phyloP scores from a whole-genome alignment of 2,888 invertebrate genomes.

The Campoletis raptor region DNA sequence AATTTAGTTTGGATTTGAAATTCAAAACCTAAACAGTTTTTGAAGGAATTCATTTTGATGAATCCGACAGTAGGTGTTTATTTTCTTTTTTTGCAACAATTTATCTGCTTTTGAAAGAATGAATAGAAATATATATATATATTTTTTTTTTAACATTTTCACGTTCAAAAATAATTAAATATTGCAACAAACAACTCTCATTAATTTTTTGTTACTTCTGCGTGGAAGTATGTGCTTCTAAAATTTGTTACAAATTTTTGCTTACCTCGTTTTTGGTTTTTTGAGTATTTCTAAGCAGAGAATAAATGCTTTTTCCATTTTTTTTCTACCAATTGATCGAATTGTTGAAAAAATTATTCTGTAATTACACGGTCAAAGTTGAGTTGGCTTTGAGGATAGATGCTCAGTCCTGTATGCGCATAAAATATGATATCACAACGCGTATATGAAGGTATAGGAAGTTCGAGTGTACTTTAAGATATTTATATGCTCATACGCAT shows the following conservation, averaged over 20 bases:
- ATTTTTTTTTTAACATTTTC: not conserved
- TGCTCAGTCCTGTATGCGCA: constrained; percentile 20
- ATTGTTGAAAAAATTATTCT: not conserved
- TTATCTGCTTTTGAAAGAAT: not conserved
- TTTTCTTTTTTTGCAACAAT: not conserved
- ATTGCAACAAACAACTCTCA: no score
- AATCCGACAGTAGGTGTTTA: not conserved
- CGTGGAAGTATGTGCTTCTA: no score
- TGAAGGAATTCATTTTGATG: not conserved
- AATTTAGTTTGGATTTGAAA: not conserved
- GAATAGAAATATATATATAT: not conserved
- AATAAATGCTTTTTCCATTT: not conserved
- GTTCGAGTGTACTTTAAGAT: not conserved
- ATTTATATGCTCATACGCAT: constrained; percentile 21
- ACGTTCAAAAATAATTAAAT: not conserved
- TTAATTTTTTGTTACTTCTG: no score
- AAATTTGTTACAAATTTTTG: not conserved
- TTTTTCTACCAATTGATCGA: not conserved
- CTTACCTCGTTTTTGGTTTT: not conserved
- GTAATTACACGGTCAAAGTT: constrained; percentile 25
- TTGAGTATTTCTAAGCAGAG: not conserved
- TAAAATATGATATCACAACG: constrained; percentile 23
- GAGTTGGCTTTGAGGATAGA: constrained; percentile 5
- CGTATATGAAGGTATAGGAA: not conserved
- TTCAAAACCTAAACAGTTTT: not conserved